Conservation (phyloP, 2,797 vertebrate genomes). For the Natrix natrix region DNA sequence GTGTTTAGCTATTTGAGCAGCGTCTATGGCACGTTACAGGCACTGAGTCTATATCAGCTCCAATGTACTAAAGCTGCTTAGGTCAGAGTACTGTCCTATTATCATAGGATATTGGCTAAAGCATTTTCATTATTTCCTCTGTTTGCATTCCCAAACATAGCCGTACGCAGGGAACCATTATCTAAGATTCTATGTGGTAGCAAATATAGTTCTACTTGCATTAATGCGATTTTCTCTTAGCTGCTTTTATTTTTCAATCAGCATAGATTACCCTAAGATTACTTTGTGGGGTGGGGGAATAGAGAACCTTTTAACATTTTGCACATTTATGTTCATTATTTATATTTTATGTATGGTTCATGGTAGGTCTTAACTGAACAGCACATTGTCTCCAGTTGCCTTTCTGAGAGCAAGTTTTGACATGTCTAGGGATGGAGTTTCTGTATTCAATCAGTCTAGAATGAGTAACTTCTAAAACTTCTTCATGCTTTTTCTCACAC, state of each 20-base stretch:
- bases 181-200: not conserved
- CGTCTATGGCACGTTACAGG: not conserved
- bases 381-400: not conserved
- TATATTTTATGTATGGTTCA: not conserved
- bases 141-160: not conserved
- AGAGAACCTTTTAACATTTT: constrained; percentile 21
- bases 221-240: constrained; percentile 8
- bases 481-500: constrained; percentile 15
- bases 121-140: constrained; percentile 18
- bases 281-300: not conserved
- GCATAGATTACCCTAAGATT: constrained; percentile 37
- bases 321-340: constrained; percentile 1
- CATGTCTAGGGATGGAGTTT: not conserved
- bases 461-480: constrained; percentile 3
- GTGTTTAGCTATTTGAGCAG: accelerated
- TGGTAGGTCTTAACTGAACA: not conserved
- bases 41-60: accelerated
- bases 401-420: not conserved
- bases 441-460: not conserved
- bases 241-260: not conserved
- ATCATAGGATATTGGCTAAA: constrained; percentile 42
- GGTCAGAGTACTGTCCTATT: constrained; percentile 46
- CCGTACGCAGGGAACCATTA: not conserved
- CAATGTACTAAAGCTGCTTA: constrained; percentile 21
- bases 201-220: constrained; percentile 43